Base-by-base conservation (phyloP, 2,113 vertebrate genomes). In the Sinocyclocheilus rhinocerous region DNA sequence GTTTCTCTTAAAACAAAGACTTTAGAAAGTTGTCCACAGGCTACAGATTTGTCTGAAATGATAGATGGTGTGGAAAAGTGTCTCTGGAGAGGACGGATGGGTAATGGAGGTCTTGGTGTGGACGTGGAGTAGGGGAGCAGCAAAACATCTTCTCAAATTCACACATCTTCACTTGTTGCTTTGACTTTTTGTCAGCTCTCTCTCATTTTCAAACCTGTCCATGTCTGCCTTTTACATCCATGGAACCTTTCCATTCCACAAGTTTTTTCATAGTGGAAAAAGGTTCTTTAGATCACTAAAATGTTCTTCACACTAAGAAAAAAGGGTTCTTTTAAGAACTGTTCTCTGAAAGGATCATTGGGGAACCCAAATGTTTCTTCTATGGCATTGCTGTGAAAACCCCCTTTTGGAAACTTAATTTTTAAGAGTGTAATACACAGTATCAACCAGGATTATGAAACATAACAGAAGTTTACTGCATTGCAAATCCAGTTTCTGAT, bases 1-100 rank as follows among this genome's bases (percentile, higher is more conserved):
- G 48, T 76, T 52, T 76, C 13, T 8, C 42, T 78, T 24, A 48
- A 61, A 81, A 15, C 36, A 72, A 84, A 61, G 33, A n/a, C 55
- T 78, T 78, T 3, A 72, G 45, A 72, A 36, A 78, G 59, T 36
- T 57, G 65, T 69, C 50, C 20, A 48, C 42, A 52, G n/a, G 42
- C 75, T 50, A 76, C 45, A 26, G 0, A 52, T 20, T 67, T 77
- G 26, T 45, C 7, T 81, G 18, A 63, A 70, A 70, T 42, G 45
- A 65, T 36, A 65, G n/a, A 81, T 26, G n/a, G 22, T 9, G 59
- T 7, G 4, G 39, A 79, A 42, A 42, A 52, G 45, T 7, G 6
- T 45, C 57, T 42, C 55, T 45, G 1, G 13, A 81, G 59, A 81
- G 78, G n/a, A 67, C 7, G 12, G 36, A 20, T 45, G 39, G 6